Conservation (phyloP, 2,888 invertebrate species). For the Drosophila kokeensis region DNA sequence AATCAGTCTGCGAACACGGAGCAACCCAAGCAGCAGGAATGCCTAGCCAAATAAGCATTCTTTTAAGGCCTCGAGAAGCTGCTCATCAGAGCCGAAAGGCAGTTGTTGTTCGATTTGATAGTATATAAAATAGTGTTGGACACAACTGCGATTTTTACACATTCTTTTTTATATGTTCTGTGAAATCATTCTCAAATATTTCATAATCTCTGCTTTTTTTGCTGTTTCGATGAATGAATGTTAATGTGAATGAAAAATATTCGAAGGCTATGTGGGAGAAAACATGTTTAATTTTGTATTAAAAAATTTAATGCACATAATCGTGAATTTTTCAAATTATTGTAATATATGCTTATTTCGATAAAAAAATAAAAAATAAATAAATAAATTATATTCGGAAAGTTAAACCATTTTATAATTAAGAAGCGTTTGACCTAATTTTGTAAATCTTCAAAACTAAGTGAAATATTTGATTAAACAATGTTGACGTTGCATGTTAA, state of each 20-base stretch:
- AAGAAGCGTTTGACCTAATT: not conserved
- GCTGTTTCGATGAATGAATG: not conserved
- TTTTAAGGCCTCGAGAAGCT: not conserved
- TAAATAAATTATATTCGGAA: not conserved
- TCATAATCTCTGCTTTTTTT: not conserved
- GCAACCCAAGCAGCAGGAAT: not conserved
- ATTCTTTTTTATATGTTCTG: not conserved
- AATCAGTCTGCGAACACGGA: constrained; percentile 26
- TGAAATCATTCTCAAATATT: no score
- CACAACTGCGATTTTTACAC: not conserved
- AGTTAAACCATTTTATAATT: not conserved
- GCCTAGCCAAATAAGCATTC: constrained; percentile 34
- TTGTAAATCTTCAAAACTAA: not conserved
- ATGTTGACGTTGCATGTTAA: constrained; percentile 54
- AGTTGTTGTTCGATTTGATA: not conserved
- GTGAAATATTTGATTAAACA: not conserved
- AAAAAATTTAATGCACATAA: not conserved
- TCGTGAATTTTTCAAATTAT: not conserved
- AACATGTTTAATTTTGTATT: not conserved
- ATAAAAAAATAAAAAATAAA: not conserved
- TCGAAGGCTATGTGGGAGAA: no score
- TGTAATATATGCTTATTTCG: not conserved
- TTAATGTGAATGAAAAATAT: not conserved
- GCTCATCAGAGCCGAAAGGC: not conserved
- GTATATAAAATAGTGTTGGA: not conserved